These are phyloP conservation scores for Ochotona princeps DNA, from an alignment of 2,113 vertebrate species.

Conservation along the genomic window DNA sequence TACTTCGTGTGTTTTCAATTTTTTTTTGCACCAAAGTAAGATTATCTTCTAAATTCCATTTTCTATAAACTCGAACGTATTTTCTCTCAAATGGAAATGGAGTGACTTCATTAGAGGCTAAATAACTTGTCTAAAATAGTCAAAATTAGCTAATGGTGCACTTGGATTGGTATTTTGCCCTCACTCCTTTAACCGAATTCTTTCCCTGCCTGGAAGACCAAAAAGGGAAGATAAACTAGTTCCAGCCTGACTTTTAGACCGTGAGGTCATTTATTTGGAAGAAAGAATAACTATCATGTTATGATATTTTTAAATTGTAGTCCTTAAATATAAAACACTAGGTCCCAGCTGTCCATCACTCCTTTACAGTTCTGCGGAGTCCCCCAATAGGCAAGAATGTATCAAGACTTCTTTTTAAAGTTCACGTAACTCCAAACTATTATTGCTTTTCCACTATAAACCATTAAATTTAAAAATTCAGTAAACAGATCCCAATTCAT, in stretches of 20 bases:
- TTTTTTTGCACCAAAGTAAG: too few relatives aligned
- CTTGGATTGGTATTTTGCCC: neutral
- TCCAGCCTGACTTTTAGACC: neutral
- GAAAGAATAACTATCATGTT: neutral
- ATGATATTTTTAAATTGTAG: neutral
- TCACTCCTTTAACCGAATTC: neutral
- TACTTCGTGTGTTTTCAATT: too few relatives aligned
- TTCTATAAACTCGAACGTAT: too few relatives aligned
- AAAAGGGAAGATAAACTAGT: neutral
- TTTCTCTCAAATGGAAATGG: neutral
- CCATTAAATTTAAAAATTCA: conserved; percentile 17
- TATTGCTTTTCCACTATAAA: neutral
- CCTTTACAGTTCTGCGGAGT: conserved; percentile 4
- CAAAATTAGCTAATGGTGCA: neutral
- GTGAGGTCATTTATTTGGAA: neutral
- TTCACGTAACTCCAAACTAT: neutral
- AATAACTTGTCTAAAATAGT: neutral
- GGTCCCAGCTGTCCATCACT: neutral
- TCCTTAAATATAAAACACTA: neutral
- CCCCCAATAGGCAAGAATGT: neutral
- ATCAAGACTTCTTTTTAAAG: neutral
- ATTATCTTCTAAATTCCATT: too few relatives aligned
- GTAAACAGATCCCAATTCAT: conserved; percentile 21
- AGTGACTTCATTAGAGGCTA: neutral
- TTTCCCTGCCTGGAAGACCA: neutral